These are phyloP conservation scores for Astyanax mexicanus DNA, from an alignment of 2,797 vertebrate species.

Conservation along the genomic window DNA sequence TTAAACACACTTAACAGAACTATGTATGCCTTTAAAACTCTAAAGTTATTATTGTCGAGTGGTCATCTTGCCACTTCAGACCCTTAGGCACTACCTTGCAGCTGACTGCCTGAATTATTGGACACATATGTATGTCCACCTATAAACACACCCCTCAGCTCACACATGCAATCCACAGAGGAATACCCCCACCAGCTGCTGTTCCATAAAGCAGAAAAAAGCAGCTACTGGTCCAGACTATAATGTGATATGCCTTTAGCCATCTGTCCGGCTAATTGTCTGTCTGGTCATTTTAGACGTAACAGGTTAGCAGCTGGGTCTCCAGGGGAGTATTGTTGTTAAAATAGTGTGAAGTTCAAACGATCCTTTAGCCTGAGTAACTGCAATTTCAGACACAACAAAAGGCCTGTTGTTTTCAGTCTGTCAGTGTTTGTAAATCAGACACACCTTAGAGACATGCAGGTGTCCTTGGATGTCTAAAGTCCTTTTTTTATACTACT, in stretches of 20 bases:
- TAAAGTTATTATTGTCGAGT: neutral
- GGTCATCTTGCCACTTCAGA: constrained; percentile 21
- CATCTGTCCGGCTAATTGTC: constrained; percentile 41
- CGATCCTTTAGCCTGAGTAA: neutral
- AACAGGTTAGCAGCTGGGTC: constrained; percentile 24
- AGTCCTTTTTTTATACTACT: no score
- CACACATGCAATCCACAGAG: constrained; percentile 34
- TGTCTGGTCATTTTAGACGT: constrained; percentile 34
- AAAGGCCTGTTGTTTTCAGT: neutral
- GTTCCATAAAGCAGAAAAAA: constrained; percentile 47
- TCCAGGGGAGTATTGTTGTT: constrained; percentile 12
- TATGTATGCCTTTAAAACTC: no score
- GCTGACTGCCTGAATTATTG: neutral
- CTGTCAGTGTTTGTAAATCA: neutral
- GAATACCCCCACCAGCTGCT: constrained; percentile 57
- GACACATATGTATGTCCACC: constrained; percentile 28
- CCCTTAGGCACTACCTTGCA: constrained; percentile 22
- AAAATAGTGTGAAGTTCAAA: constrained; percentile 8
- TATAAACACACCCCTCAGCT: constrained; percentile 29
- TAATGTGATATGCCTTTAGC: constrained; percentile 23
- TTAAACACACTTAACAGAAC: no score
- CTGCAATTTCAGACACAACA: neutral
- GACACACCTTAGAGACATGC: neutral
- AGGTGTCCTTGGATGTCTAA: no score
- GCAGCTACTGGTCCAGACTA: constrained; percentile 51